A percentile compares a stretch with the other conserved stretches of the same genome.
Evolutionary conservation across 1,140 invertebrate genomes (phyloP).

Genomic region (Drosophila rhopaloa): DNA sequence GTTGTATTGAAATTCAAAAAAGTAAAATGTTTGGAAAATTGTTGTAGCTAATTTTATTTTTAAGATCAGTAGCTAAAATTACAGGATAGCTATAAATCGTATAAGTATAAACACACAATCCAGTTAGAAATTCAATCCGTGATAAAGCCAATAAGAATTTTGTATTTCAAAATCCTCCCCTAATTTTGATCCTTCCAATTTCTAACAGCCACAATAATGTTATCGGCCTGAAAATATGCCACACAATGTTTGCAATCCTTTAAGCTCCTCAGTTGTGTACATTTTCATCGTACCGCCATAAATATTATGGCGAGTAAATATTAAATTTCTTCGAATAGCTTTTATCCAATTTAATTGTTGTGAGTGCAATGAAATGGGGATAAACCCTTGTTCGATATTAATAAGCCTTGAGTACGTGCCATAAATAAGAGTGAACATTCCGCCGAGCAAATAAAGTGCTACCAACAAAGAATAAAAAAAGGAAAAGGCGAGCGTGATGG

Average conservation of each 20-base stretch:
- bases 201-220: not conserved
- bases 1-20: not conserved
- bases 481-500: not conserved
- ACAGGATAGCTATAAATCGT: not conserved
- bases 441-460: slow-evolving; percentile 50
- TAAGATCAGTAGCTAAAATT: no score
- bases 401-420: slow-evolving; percentile 62
- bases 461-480: slow-evolving; percentile 5
- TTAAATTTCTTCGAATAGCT: slow-evolving; percentile 41
- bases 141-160: not conserved
- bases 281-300: slow-evolving; percentile 5
- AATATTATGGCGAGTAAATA: slow-evolving; percentile 32
- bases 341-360: slow-evolving; percentile 32
- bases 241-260: slow-evolving; percentile 3
- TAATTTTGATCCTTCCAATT: not conserved
- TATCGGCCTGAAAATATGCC: slow-evolving; percentile 48
- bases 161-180: not conserved
- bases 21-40: no score
- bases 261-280: not conserved
- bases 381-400: slow-evolving; percentile 46
- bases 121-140: not conserved
- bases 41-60: no score
- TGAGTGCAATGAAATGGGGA: slow-evolving; percentile 34
- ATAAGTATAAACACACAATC: no score
- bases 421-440: slow-evolving; percentile 61